Evolutionary conservation across 2,797 vertebrate species (phyloP), one percentile per base, ranked within the genome.

Genomic region (Hipposideros larvatus): DNA sequence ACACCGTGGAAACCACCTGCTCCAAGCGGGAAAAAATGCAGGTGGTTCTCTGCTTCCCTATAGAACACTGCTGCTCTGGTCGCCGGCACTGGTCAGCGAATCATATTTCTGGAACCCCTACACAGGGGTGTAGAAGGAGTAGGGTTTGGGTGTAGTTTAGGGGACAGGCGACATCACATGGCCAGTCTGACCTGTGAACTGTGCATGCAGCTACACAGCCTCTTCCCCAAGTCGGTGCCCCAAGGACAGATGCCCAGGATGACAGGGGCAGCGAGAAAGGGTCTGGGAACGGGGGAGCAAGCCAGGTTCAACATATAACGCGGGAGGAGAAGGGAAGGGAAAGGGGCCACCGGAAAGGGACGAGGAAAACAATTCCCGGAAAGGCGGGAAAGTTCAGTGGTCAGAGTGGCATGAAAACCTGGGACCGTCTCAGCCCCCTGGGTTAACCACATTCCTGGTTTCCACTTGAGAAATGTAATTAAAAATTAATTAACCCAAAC

Each of bases 391-490:
- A 34, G 79, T 75, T 71, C 66, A 1, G 74, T 3, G 85, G 87
- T 70, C 71, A 48, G 73, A 41, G 48, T 4, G 34, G 91, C 78
- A 31, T 1, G 63, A 61, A 65, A 46, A n/a, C 9, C 63, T 11
- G 9, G 51, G 87, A 18, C 63, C 63, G 13, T 1, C n/a, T 57
- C 53, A 2, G 43, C 43, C 11, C 59, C 63, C 51, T 80, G 96
- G 96, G 96, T 89, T 89, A 96, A 96, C 97, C 97, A 61, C 95
- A 96, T 55, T 63, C 95, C 93, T 24, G 26, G 59, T 82, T 88
- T 86, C 95, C 88, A 93, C 96, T 92, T 75, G 5, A 65, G 90
- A 97, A 92, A 97, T 66, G 82, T 94, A 96, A 97, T 96, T 91
- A 95, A 96, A 95, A 89, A 37, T 37, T 37, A 37, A 37, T 37